A percentile compares a stretch with the other conserved stretches of the same genome.
Evolutionary conservation across 2,888 invertebrate genomes (phyloP).

Genomic region (Druceiella hillmani): DNA sequence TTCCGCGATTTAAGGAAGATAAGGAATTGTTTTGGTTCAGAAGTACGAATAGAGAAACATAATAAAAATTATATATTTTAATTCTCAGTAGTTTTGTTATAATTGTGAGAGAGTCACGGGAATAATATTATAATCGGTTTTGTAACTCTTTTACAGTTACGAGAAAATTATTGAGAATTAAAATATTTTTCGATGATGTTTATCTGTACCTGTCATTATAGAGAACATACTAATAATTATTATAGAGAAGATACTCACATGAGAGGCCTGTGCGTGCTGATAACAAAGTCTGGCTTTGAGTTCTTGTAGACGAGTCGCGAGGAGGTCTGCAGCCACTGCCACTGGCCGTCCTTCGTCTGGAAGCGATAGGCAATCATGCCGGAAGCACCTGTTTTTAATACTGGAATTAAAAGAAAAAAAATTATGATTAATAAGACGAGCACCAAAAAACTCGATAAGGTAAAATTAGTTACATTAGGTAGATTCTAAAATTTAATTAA

Average conservation of each 20-base stretch:
- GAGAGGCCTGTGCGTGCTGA: conserved; percentile 95
- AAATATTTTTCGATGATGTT: too few relatives aligned
- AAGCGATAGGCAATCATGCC: conserved; percentile 98
- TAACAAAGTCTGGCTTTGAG: conserved; percentile 98
- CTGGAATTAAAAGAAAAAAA: conserved; percentile 50
- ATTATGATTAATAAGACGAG: conserved; percentile 6
- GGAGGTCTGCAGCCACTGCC: conserved; percentile 97
- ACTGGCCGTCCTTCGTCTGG: conserved; percentile 88
- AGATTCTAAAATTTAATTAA: conserved; percentile 7
- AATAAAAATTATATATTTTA: too few relatives aligned
- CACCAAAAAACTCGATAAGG: background rate
- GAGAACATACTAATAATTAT: too few relatives aligned
- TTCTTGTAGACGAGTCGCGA: conserved; percentile 98
- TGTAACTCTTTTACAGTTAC: too few relatives aligned
- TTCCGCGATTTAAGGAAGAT: too few relatives aligned
- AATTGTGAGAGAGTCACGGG: too few relatives aligned
- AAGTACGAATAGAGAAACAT: too few relatives aligned
- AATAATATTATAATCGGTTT: too few relatives aligned
- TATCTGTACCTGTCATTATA: too few relatives aligned
- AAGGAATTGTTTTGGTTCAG: too few relatives aligned
- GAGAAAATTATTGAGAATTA: too few relatives aligned
- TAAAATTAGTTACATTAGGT: background rate
- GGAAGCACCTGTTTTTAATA: conserved; percentile 97
- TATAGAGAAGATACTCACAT: conserved; percentile 84
- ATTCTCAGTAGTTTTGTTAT: too few relatives aligned